Percentiles rank a stretch among this genome's conserved stretches.
phyloP scores from a whole-genome alignment of 2,797 vertebrate genomes.

The Hirundo rustica region DNA sequence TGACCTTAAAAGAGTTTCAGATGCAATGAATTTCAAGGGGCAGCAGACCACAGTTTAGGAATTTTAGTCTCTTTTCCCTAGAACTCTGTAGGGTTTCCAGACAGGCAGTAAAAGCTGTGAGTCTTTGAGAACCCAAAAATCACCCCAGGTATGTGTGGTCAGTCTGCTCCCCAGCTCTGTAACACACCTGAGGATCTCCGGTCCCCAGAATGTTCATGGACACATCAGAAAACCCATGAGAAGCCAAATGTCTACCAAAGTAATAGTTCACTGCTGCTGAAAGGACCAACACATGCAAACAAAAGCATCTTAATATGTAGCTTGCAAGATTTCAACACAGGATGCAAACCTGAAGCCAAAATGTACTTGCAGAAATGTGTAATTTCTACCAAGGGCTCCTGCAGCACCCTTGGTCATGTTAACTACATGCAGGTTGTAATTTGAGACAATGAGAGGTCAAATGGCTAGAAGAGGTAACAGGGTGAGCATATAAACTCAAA shows the following conservation, averaged over 20 bases:
- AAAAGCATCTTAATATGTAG: neutral
- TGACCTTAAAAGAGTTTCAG: neutral
- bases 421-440: neutral
- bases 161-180: neutral
- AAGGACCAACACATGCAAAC: neutral
- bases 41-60: neutral
- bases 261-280: neutral
- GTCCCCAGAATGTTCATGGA: neutral
- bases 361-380: neutral
- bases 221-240: neutral
- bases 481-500: neutral
- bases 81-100: neutral
- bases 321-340: neutral
- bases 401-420: neutral
- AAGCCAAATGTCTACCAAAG: neutral
- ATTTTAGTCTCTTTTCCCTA: neutral
- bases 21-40: neutral
- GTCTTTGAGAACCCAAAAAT: neutral
- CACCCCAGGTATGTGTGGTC: neutral
- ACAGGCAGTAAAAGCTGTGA: neutral
- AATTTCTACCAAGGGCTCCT: neutral
- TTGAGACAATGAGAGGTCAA: neutral
- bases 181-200: neutral
- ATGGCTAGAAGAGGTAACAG: neutral
- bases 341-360: neutral